Evolutionary conservation across 1,140 invertebrate species (phyloP).

Genomic region (Eumeta japonica): DNA sequence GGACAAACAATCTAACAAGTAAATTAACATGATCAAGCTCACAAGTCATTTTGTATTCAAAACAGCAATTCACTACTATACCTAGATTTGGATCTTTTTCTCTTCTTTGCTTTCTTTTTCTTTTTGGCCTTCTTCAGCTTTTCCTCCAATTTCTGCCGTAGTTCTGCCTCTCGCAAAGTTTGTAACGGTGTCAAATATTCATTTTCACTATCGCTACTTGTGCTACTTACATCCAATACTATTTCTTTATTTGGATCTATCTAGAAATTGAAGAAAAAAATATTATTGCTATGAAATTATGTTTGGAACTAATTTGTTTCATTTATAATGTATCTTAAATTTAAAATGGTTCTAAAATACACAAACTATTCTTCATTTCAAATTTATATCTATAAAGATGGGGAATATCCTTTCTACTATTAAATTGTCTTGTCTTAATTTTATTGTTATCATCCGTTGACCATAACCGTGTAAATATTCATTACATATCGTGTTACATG

Average conservation of each 20-base stretch:
- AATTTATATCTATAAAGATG: too few relatives aligned
- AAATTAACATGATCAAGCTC: neutral
- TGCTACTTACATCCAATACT: constrained; percentile 92
- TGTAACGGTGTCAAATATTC: constrained; percentile 82
- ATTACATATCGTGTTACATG: too few relatives aligned
- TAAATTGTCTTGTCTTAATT: neutral
- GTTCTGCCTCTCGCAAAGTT: constrained; percentile 73
- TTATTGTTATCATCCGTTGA: neutral
- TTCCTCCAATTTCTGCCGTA: constrained; percentile 61
- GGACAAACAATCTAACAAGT: neutral
- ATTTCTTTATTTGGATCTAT: constrained; percentile 85
- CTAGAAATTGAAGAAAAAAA: constrained; percentile 27
- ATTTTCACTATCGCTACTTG: constrained; percentile 84
- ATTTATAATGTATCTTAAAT: too few relatives aligned
- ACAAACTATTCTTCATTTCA: too few relatives aligned
- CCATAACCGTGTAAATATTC: neutral
- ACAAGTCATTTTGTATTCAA: too few relatives aligned
- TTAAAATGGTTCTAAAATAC: too few relatives aligned
- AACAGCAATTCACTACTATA: constrained; percentile 8
- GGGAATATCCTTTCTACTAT: constrained; percentile 1
- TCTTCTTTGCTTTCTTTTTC: constrained; percentile 45
- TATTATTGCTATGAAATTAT: neutral
- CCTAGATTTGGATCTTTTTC: constrained; percentile 29
- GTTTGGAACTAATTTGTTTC: too few relatives aligned
- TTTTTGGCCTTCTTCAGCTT: constrained; percentile 36